Conservation (phyloP, 2,797 vertebrate species). For the Sorex maritimensis region DNA sequence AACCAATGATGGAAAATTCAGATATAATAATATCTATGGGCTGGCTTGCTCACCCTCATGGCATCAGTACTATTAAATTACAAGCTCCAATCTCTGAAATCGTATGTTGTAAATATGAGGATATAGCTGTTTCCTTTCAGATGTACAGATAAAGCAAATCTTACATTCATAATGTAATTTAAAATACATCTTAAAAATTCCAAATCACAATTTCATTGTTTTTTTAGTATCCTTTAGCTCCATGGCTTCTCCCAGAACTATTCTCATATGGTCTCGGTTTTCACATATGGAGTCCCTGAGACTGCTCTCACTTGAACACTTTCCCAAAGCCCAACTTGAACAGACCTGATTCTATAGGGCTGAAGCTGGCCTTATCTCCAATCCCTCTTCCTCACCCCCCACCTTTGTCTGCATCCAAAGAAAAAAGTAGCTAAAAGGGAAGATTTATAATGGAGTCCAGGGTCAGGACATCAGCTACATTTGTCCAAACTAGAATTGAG, state of each 20-base stretch:
- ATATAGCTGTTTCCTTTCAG: conserved; percentile 68
- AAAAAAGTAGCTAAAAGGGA: conserved; percentile 44
- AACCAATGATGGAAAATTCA: conserved; percentile 26
- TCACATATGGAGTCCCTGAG: conserved; percentile 59
- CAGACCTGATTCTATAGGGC: conserved; percentile 50
- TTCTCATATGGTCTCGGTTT: conserved; percentile 44
- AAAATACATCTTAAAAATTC: conserved; percentile 79
- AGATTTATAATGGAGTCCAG: conserved; percentile 57
- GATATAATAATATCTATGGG: conserved; percentile 9
- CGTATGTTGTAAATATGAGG: conserved; percentile 44
- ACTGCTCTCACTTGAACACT: conserved; percentile 55
- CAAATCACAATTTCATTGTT: conserved; percentile 82
- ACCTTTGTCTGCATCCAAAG: conserved; percentile 66
- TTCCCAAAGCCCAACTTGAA: conserved; percentile 68
- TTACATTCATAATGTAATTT: conserved; percentile 85
- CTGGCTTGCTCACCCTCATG: conserved; percentile 34
- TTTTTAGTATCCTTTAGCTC: conserved; percentile 73
- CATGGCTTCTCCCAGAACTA: conserved; percentile 69
- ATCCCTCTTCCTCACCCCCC: conserved; percentile 48
- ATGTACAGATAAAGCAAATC: conserved; percentile 73
- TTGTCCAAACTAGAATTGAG: conserved; percentile 71
- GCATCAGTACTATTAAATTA: conserved; percentile 52
- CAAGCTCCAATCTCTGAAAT: conserved; percentile 65
- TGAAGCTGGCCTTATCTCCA: conserved; percentile 46
- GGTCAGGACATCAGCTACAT: conserved; percentile 57